phyloP scores from a whole-genome alignment of 2,113 vertebrate genomes.

The Lamprologus ornatipinnis region DNA sequence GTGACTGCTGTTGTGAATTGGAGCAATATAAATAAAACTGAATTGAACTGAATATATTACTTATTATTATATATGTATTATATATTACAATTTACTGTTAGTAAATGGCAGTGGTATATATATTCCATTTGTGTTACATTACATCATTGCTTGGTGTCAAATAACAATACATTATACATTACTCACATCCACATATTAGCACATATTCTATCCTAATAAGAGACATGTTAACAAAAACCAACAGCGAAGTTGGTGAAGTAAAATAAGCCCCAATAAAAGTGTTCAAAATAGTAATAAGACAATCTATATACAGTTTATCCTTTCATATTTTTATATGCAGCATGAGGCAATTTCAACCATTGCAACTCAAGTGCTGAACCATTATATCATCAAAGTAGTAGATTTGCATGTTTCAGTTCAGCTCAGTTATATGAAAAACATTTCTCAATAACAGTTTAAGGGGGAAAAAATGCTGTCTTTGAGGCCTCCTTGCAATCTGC shows the following conservation, averaged over 20 bases:
- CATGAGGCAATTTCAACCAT: neutral
- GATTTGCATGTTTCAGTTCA: neutral
- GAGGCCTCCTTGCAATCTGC: neutral
- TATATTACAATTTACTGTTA: neutral
- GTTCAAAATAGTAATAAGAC: neutral
- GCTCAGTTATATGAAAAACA: neutral
- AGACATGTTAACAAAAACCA: neutral
- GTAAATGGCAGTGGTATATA: neutral
- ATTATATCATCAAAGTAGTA: neutral
- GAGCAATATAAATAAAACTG: neutral
- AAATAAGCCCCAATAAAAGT: neutral
- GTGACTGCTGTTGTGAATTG: neutral
- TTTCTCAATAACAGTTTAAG: neutral
- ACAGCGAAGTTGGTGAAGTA: neutral
- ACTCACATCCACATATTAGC: neutral
- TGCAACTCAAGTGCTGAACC: neutral
- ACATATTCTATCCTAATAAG: neutral
- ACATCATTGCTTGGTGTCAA: neutral
- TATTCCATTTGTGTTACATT: neutral
- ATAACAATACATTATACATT: neutral
- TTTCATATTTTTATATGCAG: neutral
- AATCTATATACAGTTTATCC: neutral
- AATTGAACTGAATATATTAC: neutral
- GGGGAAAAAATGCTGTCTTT: neutral
- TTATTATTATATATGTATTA: neutral